Base-by-base conservation (phyloP, 2,797 vertebrate species). In the Neosalanx taihuensis region DNA sequence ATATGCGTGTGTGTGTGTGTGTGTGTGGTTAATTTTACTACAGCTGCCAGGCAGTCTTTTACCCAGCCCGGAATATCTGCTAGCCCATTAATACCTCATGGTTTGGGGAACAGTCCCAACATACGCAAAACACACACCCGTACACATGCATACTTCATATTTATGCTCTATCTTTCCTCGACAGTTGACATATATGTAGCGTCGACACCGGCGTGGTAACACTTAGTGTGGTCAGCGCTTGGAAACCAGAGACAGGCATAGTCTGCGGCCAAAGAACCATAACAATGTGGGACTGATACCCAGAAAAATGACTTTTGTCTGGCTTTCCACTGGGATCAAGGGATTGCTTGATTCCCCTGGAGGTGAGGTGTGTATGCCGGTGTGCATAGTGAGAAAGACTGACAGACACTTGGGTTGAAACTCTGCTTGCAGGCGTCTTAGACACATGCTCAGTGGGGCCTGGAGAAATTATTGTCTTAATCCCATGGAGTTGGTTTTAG, bases 1-100 rank as follows among this genome's bases (percentile, higher is more conserved):
- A 13, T 46, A 7, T n/a, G 10, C 29, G 13, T 20, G 13, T 41
- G 23, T 49, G 67, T 57, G 66, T 70, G 70, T 67, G 67, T 29
- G 6, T 67, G 46, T 31, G 37, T 26, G 73, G 68, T 86, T 89
- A 75, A 82, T 85, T 84, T 79, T 79, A 81, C 76, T 77, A 79
- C 79, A 85, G 83, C 82, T 89, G 87, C 77, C 83, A 78, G 75
- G 72, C 81, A 83, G 82, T 72, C 75, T 69, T 83, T 81, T 85
- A 67, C 67, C 79, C 80, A 76, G 53, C 86, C 85, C 75, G 88
- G 77, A 90, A 89, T 90, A 91, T 86, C 83, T 83, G 74, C 56
- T 71, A 69, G 76, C 82, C 90, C 84, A 84, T 84, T 87, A 89
- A 86, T 88, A 90, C 84, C 85, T 71, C 75, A 73, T 85, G 86